Conservation (phyloP, 2,888 invertebrate genomes). For the Plutella xylostella region DNA sequence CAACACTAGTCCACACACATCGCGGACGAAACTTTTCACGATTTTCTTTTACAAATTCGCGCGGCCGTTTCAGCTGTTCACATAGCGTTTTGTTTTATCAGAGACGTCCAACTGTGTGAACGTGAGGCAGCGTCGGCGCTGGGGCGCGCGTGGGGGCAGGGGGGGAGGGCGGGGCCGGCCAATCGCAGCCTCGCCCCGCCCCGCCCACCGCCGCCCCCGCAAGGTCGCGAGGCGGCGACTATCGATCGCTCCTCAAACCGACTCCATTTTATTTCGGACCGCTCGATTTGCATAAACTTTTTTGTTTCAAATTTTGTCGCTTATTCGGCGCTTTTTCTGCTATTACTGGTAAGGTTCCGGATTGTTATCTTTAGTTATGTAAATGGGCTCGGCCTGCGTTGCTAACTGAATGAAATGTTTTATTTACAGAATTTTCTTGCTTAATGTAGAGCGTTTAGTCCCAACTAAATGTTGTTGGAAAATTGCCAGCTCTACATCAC, state of each 20-base stretch:
- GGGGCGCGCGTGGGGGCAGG: slow-evolving; percentile 27
- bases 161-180: slow-evolving; percentile 37
- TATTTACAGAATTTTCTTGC: too few relatives aligned
- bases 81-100: slow-evolving; percentile 26
- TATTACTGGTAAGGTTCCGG: not conserved
- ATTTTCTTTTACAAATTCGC: not conserved
- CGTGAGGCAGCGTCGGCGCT: slow-evolving; percentile 15
- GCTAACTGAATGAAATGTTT: too few relatives aligned
- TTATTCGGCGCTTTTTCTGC: slow-evolving; percentile 23
- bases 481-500: too few relatives aligned
- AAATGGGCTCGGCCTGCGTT: too few relatives aligned
- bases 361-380: slow-evolving; percentile 1
- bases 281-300: slow-evolving; percentile 64
- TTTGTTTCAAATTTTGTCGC: slow-evolving; percentile 48
- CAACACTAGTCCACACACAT: slow-evolving; percentile 26
- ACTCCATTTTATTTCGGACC: slow-evolving; percentile 68
- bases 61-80: slow-evolving; percentile 13
- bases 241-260: slow-evolving; percentile 53
- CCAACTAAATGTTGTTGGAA: too few relatives aligned
- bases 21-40: not conserved
- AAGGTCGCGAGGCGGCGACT: slow-evolving; percentile 54
- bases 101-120: slow-evolving; percentile 20
- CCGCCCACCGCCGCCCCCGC: slow-evolving; percentile 46
- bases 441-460: too few relatives aligned
- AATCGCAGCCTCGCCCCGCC: slow-evolving; percentile 55